Evolutionary conservation across 2,113 vertebrate genomes (phyloP), one percentile per base, ranked within the genome.

Genomic region (Brachypodius melanocephalos): DNA sequence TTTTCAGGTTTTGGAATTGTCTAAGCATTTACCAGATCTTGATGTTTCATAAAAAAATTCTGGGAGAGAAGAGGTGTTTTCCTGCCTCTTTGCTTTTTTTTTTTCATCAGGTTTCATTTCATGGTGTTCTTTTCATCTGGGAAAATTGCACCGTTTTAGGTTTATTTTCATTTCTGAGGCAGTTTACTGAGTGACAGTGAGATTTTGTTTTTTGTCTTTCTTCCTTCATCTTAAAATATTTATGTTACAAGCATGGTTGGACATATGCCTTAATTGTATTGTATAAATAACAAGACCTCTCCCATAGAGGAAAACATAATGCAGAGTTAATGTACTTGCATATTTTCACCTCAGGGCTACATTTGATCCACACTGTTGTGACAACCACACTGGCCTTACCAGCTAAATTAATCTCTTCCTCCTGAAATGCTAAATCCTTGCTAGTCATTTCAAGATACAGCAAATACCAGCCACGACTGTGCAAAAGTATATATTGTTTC

Each of bases 331-430:
- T 61, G 48, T n/a, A 45, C 61, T 90, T 93, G 52, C n/a, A 57
- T 89, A 86, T 90, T 96, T 94, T 94, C 59, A 91, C 87, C 92
- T 77, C 42, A 96, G 94, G 96, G 93, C 78, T 92, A 42, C 69
- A 15, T 89, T 95, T 96, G 93, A 96, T 96, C 92, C 10, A 4
- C 71, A 10, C 28, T 81, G 24, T 62, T 96, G 57, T 93, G 89
- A 95, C 76, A 96, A 77, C 73, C 67, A 83, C 42, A 3, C 11
- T 38, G 59, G 57, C 63, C 85, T 84, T 72, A 92, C 36, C 52
- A 93, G 71, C 46, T 81, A 92, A 94, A 93, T 80, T 10, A 95
- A 96, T 92, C 49, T 72, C 63, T 97, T 85, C 76, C 21, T 94
- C 83, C 38, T 81, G 62, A 96, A 95, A 94, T 51, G 58, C 32